Conservation (phyloP, 2,888 invertebrate genomes). For the Aphodius sticticus region DNA sequence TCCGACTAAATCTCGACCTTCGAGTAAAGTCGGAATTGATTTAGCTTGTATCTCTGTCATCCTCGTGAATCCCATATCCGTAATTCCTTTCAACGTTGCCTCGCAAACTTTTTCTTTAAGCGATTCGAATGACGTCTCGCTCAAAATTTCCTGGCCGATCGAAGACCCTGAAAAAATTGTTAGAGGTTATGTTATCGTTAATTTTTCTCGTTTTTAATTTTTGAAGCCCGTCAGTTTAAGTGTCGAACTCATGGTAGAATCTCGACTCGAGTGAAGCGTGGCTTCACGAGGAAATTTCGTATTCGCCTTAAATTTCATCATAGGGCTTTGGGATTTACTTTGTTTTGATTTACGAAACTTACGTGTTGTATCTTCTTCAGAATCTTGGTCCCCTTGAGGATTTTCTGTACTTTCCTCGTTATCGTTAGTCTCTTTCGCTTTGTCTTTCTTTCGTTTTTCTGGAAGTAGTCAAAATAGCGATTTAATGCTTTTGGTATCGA, state of each 20-base stretch:
- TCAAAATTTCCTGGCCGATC: slow-evolving; percentile 67
- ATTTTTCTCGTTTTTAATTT: background rate
- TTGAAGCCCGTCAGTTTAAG: background rate
- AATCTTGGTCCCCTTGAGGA: background rate
- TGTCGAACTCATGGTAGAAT: background rate
- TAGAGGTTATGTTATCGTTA: background rate
- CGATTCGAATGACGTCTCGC: slow-evolving; percentile 67
- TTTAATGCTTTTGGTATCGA: background rate
- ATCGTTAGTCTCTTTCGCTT: background rate
- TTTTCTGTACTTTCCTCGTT: background rate
- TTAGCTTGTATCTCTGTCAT: slow-evolving; percentile 88
- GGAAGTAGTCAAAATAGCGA: background rate
- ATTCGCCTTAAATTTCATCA: background rate
- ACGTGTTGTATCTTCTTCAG: background rate
- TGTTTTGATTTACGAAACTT: background rate
- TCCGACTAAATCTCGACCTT: slow-evolving; percentile 84
- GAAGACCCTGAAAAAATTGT: slow-evolving; percentile 63
- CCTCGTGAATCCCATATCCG: slow-evolving; percentile 77
- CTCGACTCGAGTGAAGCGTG: background rate
- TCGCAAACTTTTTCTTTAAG: slow-evolving; percentile 69
- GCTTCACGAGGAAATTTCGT: background rate
- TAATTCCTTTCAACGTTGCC: slow-evolving; percentile 71
- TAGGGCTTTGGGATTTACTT: background rate
- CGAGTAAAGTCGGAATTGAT: slow-evolving; percentile 79
- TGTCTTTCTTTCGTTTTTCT: slow-evolving; percentile 13